Evolutionary conservation across 2,888 invertebrate species (phyloP).

Genomic region (Gandaritis pyraliata): DNA sequence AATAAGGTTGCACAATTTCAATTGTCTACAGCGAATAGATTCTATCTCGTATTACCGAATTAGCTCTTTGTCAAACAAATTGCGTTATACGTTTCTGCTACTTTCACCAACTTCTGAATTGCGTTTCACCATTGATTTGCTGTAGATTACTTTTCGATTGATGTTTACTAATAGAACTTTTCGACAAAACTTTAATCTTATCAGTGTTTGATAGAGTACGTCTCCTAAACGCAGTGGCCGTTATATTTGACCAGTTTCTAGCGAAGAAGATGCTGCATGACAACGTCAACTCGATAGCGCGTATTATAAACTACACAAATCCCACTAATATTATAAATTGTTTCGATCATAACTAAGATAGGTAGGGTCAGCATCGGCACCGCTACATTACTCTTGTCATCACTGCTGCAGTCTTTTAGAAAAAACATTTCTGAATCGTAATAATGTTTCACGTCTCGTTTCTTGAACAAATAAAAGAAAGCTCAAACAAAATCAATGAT

Average conservation of each 20-base stretch:
- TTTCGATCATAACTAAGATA: no score
- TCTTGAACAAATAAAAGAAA: conserved; percentile 2
- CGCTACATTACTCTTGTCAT: neutral
- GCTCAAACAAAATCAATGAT: conserved; percentile 1
- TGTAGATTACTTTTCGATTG: conserved; percentile 51
- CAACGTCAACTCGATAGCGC: no score
- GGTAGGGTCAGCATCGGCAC: neutral
- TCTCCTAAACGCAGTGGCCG: neutral
- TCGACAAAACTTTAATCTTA: conserved; percentile 9
- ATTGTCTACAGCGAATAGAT: conserved; percentile 29
- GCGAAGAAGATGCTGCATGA: no score
- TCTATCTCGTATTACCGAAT: conserved; percentile 27
- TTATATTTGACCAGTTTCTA: no score
- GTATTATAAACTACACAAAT: no score
- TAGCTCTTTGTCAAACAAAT: conserved; percentile 37
- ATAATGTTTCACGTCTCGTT: conserved; percentile 14
- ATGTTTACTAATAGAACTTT: conserved; percentile 33
- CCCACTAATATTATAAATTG: no score
- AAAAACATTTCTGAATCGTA: neutral
- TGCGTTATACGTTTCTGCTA: conserved; percentile 42
- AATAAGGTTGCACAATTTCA: conserved; percentile 22
- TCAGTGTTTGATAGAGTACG: neutral
- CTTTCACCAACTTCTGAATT: conserved; percentile 48
- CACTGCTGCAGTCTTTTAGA: neutral
- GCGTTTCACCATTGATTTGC: conserved; percentile 54